Conservation (phyloP, 2,888 invertebrate genomes). For the Linnaemya vulpina region DNA sequence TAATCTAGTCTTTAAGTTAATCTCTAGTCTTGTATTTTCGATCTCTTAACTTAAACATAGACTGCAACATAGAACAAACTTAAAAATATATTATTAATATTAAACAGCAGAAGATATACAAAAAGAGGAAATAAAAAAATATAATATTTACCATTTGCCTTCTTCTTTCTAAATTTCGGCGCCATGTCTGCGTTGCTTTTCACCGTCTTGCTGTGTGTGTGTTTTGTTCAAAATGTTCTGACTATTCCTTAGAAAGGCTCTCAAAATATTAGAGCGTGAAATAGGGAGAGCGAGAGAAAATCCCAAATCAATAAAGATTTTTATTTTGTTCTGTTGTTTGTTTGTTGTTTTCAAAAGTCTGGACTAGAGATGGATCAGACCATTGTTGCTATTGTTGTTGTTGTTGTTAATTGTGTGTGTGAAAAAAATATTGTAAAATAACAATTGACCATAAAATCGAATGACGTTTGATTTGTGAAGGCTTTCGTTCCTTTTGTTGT, state of each 20-base stretch:
- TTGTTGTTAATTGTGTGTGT: constrained; percentile 13
- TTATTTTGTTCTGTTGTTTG: background rate
- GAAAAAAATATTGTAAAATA: constrained; percentile 11
- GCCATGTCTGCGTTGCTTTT: constrained; percentile 81
- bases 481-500: constrained; percentile 10
- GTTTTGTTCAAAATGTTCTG: constrained; percentile 26
- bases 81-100: constrained; percentile 56
- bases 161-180: constrained; percentile 84
- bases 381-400: constrained; percentile 14
- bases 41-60: constrained; percentile 23
- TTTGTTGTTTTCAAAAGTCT: background rate
- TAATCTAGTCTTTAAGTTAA: constrained; percentile 46
- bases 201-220: constrained; percentile 15
- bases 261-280: constrained; percentile 8
- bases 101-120: constrained; percentile 38
- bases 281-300: background rate
- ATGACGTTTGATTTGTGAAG: constrained; percentile 62
- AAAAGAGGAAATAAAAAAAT: constrained; percentile 57
- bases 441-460: constrained; percentile 61
- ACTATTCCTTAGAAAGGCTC: constrained; percentile 42
- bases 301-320: constrained; percentile 34
- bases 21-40: constrained; percentile 33
- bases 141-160: constrained; percentile 83
- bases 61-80: constrained; percentile 13
- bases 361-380: constrained; percentile 15